These are phyloP conservation scores for Andrena fulva DNA, from an alignment of 2,888 invertebrate species.

Conservation along the genomic window DNA sequence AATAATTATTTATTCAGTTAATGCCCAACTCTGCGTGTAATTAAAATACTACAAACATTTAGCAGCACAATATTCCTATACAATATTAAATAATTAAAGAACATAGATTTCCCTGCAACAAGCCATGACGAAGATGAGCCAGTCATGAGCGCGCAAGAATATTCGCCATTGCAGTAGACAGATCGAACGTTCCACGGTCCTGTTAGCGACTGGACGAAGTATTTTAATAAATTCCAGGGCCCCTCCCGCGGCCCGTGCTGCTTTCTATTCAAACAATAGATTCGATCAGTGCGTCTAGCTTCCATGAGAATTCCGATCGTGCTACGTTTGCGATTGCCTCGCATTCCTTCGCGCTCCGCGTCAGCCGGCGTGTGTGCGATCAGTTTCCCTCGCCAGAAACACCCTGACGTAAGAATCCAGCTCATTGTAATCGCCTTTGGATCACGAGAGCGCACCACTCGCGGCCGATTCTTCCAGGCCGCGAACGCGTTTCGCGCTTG, in stretches of 20 bases:
- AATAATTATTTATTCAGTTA: too few relatives aligned
- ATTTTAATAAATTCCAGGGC: constrained; percentile 43
- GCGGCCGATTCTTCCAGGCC: not conserved
- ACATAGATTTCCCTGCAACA: too few relatives aligned
- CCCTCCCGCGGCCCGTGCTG: not conserved
- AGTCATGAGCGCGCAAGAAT: not conserved
- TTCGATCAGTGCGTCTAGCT: constrained; percentile 47
- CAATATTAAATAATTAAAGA: too few relatives aligned
- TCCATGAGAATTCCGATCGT: constrained; percentile 47
- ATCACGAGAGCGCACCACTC: constrained; percentile 24
- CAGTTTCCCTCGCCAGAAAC: constrained; percentile 30
- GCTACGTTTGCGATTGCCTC: constrained; percentile 40
- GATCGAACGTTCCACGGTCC: not conserved
- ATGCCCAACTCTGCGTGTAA: too few relatives aligned
- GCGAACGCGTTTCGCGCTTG: constrained; percentile 1
- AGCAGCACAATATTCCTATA: too few relatives aligned
- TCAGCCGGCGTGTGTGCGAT: constrained; percentile 30
- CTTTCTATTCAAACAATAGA: constrained; percentile 41
- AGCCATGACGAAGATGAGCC: too few relatives aligned
- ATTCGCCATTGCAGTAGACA: not conserved
- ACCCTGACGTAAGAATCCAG: constrained; percentile 58
- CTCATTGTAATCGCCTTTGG: constrained; percentile 58
- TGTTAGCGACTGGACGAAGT: constrained; percentile 6
- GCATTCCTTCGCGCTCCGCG: constrained; percentile 52
- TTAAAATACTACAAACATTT: too few relatives aligned